Conservation (phyloP, 2,797 vertebrate genomes). For the Naso thynnoides region DNA sequence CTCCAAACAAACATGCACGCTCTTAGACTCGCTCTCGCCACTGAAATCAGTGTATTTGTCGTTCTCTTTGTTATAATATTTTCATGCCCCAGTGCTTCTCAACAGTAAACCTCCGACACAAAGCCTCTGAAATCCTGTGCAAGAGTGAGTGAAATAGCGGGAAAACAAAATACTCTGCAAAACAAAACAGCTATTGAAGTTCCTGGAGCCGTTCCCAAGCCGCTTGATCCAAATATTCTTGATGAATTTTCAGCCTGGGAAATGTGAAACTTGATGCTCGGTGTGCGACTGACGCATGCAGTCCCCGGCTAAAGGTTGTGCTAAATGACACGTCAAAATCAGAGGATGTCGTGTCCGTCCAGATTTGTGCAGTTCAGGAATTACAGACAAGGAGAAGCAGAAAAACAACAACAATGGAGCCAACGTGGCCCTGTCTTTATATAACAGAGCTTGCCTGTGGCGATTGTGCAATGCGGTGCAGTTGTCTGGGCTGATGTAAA, state of each 20-base stretch:
- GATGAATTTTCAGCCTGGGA: slow-evolving; percentile 48
- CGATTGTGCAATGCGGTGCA: slow-evolving; percentile 81
- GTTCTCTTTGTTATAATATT: slow-evolving; percentile 58
- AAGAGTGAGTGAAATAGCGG: slow-evolving; percentile 43
- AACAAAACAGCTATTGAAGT: slow-evolving; percentile 56
- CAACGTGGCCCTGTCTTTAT: slow-evolving; percentile 75
- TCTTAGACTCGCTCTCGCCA: slow-evolving; percentile 32
- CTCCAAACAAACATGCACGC: slow-evolving; percentile 53
- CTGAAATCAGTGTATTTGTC: slow-evolving; percentile 53
- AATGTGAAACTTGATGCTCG: slow-evolving; percentile 31
- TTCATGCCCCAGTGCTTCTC: slow-evolving; percentile 62
- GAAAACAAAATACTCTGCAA: slow-evolving; percentile 52
- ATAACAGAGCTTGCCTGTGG: slow-evolving; percentile 79
- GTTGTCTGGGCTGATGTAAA: slow-evolving; percentile 84
- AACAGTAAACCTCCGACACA: slow-evolving; percentile 61
- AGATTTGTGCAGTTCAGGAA: slow-evolving; percentile 47
- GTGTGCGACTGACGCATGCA: slow-evolving; percentile 21
- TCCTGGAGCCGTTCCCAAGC: slow-evolving; percentile 48
- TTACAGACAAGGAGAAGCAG: slow-evolving; percentile 43
- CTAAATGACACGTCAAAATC: slow-evolving; percentile 34
- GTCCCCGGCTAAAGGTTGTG: slow-evolving; percentile 23
- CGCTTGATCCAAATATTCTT: slow-evolving; percentile 44
- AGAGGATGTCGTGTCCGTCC: slow-evolving; percentile 14
- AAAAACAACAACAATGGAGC: slow-evolving; percentile 65
- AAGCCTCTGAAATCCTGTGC: slow-evolving; percentile 39